phyloP scores from a whole-genome alignment of 2,113 vertebrate genomes.

The Ptyas mucosa region DNA sequence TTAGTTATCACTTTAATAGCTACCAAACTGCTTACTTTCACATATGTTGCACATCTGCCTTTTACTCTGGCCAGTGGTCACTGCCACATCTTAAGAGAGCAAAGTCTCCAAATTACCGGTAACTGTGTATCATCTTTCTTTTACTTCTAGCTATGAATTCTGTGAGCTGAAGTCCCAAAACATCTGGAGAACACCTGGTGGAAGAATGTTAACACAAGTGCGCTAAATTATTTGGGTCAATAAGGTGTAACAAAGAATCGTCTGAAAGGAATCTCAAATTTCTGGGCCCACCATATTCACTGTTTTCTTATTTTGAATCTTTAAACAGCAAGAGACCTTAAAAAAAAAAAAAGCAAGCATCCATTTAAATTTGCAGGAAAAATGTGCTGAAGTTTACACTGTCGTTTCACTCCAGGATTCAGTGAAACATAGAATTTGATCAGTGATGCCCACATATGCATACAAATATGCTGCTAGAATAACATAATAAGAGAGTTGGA shows the following conservation, averaged over 20 bases:
- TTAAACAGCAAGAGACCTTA: neutral
- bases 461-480: neutral
- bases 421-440: neutral
- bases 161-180: neutral
- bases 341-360: neutral
- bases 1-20: neutral
- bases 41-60: neutral
- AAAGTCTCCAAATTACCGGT: neutral
- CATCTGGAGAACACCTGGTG: neutral
- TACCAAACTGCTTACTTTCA: neutral
- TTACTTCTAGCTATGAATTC: neutral
- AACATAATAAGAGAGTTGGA: neutral
- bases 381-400: neutral
- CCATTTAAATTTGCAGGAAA: neutral
- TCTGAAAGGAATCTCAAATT: neutral
- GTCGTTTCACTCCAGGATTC: neutral
- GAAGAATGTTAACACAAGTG: neutral
- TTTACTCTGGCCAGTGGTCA: neutral
- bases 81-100: neutral
- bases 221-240: neutral
- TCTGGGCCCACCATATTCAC: neutral
- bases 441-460: neutral
- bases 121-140: neutral
- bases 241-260: neutral
- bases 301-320: neutral